Base-by-base conservation (phyloP, 53 echinoderm and acorn worm species). In the Astropecten irregularis region DNA sequence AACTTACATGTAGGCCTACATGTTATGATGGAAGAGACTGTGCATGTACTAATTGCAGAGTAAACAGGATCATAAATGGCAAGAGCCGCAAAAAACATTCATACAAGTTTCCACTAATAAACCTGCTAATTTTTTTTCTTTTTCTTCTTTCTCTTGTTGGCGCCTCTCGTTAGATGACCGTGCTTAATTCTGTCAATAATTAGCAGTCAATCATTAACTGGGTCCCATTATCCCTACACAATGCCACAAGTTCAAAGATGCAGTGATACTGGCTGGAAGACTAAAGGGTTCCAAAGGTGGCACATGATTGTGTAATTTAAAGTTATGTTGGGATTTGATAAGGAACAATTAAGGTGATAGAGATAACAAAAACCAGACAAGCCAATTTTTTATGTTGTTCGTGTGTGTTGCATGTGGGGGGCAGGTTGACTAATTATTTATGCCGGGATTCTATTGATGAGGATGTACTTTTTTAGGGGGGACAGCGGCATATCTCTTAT, bases 181-280 rank as follows among this genome's bases (percentile, higher is more conserved):
- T 74, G 74, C 74, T 55, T 74, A 74, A 74, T 57, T 74, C 57
- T 74, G 74, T 74, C 74, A 74, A 74, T 74, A 74, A 74, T 74
- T 74, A 74, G 74, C 26, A n/a, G 74, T 74, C 74, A 74, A 74
- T 74, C 74, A 74, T 74, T 74, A 74, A 74, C 74, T 39, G 28
- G 28, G 19, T 3, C 14, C 55, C 42, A 55, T 74, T 57, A 40
- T 74, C 25, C 37, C 21, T 34, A 16, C 57, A 74, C 74, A 74
- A 74, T 57, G 74, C 31, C 40, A 37, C 55, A 74, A 74, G 57
- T 74, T 74, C 74, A 74, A 57, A 54, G 74, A 54, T 74, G 58
- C 58, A 38, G 58, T 28, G 74, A 74, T 74, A 74, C 25, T 15
- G 39, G 20, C 39, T 23, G 71, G 40, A 74, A 57, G 39, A 74